Evolutionary conservation across 2,113 vertebrate species (phyloP).

Genomic region (Esox niger): DNA sequence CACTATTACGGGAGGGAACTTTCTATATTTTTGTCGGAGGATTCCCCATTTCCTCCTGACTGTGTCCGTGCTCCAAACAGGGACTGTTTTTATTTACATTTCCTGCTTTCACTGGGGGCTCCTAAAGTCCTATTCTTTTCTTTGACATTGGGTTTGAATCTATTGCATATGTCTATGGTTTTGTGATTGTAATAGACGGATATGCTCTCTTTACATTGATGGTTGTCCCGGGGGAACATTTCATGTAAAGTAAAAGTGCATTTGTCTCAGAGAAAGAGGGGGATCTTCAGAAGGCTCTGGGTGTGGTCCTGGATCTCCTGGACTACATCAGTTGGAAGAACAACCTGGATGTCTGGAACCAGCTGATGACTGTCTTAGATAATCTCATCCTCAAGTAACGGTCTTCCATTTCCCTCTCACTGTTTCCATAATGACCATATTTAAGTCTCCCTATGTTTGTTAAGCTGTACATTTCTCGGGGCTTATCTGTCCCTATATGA

Average conservation of each 20-base stretch:
- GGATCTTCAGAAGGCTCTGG: slow-evolving; percentile 66
- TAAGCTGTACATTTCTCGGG: neutral
- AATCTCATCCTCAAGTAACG: slow-evolving; percentile 58
- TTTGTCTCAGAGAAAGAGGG: slow-evolving; percentile 67
- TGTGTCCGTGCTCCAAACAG: too few relatives aligned
- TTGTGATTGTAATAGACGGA: neutral
- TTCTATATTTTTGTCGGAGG: too few relatives aligned
- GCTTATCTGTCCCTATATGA: too few relatives aligned
- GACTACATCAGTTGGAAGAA: slow-evolving; percentile 85
- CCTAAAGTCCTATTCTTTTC: too few relatives aligned
- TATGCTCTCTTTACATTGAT: neutral
- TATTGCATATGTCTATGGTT: too few relatives aligned
- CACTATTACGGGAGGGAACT: too few relatives aligned
- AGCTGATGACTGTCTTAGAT: slow-evolving; percentile 69
- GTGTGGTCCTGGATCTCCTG: slow-evolving; percentile 78
- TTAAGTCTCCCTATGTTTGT: neutral
- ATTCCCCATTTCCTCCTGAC: too few relatives aligned
- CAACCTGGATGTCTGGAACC: slow-evolving; percentile 77
- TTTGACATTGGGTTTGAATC: too few relatives aligned
- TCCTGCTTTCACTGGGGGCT: too few relatives aligned
- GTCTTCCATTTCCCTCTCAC: neutral
- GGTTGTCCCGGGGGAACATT: neutral
- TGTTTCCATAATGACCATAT: too few relatives aligned
- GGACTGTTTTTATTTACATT: too few relatives aligned
- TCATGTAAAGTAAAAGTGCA: neutral